phyloP scores from a whole-genome alignment of 2,113 vertebrate species.

The Hemiprocne comata region DNA sequence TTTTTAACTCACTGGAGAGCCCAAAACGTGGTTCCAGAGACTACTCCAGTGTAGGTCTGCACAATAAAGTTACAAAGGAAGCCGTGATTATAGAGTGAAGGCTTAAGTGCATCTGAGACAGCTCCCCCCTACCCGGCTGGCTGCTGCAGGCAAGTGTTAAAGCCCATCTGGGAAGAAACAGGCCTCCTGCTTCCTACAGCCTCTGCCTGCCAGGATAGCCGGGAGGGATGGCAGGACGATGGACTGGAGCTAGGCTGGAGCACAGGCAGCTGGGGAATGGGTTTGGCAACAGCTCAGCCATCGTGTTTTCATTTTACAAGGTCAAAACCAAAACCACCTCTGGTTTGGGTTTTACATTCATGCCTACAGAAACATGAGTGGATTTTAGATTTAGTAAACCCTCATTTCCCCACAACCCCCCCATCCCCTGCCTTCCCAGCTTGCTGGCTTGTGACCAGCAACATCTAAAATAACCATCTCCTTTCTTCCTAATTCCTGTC shows the following conservation, averaged over 20 bases:
- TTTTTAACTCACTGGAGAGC: background rate
- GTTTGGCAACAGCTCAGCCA: constrained; percentile 22
- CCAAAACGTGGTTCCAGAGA: background rate
- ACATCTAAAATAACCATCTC: background rate
- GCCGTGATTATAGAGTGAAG: background rate
- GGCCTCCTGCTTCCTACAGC: constrained; percentile 14
- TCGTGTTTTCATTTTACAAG: constrained; percentile 5
- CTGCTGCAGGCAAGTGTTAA: background rate
- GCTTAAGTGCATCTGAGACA: background rate
- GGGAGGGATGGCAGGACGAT: background rate
- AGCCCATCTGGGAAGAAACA: constrained; percentile 29
- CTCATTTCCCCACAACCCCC: background rate
- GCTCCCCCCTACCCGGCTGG: background rate
- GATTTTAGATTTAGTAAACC: background rate
- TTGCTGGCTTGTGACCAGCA: constrained; percentile 10
- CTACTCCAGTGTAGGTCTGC: background rate
- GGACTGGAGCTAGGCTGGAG: background rate
- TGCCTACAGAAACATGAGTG: constrained; percentile 19
- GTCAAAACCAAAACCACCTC: constrained; percentile 50
- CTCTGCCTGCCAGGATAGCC: constrained; percentile 27
- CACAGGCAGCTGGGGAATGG: background rate
- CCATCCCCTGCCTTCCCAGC: background rate
- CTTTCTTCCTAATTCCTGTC: background rate
- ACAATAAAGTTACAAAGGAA: background rate
- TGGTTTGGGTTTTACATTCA: constrained; percentile 11